Conservation (phyloP, 2,888 invertebrate genomes). For the Chalcis sispes region DNA sequence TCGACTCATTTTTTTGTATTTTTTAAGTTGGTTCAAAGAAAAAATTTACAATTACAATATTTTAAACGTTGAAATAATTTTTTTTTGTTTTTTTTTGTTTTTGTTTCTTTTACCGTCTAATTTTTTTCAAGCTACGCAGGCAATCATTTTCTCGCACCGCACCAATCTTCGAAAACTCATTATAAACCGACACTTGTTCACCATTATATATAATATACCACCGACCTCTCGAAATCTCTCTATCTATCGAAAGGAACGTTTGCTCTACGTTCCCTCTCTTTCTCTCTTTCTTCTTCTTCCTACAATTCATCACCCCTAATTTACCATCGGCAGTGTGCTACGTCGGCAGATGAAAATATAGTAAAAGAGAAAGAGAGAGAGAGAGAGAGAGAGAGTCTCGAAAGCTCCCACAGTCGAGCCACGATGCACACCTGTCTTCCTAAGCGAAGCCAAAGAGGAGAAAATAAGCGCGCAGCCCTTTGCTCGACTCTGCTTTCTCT, state of each 20-base stretch:
- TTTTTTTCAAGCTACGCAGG: neutral
- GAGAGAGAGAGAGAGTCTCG: neutral
- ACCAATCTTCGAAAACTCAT: slow-evolving; percentile 7
- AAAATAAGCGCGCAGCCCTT: too few relatives aligned
- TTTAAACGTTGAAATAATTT: too few relatives aligned
- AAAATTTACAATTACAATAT: too few relatives aligned
- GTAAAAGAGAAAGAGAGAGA: neutral
- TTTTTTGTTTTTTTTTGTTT: too few relatives aligned
- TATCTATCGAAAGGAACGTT: too few relatives aligned
- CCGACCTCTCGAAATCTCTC: neutral
- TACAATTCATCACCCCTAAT: slow-evolving; percentile 41
- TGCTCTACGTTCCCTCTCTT: neutral
- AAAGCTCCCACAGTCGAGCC: too few relatives aligned
- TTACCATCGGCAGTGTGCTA: slow-evolving; percentile 10
- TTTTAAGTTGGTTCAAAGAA: too few relatives aligned
- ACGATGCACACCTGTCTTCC: too few relatives aligned
- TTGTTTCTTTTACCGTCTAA: too few relatives aligned
- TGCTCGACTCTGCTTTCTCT: too few relatives aligned
- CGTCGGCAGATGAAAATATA: neutral
- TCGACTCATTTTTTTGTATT: too few relatives aligned
- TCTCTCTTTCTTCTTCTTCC: neutral
- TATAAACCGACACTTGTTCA: slow-evolving; percentile 11
- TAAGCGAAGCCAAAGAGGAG: too few relatives aligned
- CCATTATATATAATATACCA: neutral
- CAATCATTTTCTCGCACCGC: neutral